A percentile compares a stretch with the other conserved stretches of the same genome.
These are phyloP conservation scores for Cistogaster globosa DNA, from an alignment of 2,888 invertebrate genomes.

Conservation along the genomic window DNA sequence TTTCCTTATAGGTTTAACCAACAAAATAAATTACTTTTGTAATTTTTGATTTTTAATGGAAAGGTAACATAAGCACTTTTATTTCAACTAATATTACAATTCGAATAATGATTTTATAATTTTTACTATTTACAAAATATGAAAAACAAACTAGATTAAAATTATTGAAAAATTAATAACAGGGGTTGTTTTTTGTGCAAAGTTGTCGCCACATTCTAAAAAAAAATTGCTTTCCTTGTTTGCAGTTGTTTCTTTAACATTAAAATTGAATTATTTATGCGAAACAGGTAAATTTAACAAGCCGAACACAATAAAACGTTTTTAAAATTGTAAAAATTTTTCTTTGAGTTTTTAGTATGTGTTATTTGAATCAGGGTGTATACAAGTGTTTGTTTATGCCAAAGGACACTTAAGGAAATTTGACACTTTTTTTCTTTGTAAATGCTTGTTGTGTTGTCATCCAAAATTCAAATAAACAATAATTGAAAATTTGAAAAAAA, in stretches of 20 bases:
- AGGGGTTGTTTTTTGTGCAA: too few species aligned
- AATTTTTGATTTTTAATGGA: too few species aligned
- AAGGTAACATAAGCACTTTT: too few species aligned
- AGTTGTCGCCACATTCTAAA: too few species aligned
- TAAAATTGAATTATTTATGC: conserved; percentile 52
- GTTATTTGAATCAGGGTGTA: neutral
- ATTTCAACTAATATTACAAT: too few species aligned
- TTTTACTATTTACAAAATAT: too few species aligned
- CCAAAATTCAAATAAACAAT: conserved; percentile 50
- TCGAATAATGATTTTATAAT: too few species aligned
- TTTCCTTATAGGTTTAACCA: too few species aligned
- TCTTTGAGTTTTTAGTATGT: conserved; percentile 4
- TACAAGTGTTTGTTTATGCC: conserved; percentile 32
- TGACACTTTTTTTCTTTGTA: conserved; percentile 47
- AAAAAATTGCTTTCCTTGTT: neutral
- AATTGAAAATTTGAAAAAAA: conserved; percentile 58
- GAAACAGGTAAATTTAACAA: conserved; percentile 55
- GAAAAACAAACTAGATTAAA: too few species aligned
- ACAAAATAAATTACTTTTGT: too few species aligned
- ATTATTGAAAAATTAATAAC: too few species aligned
- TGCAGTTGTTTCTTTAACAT: conserved; percentile 12
- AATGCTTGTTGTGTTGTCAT: conserved; percentile 28
- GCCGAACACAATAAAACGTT: neutral
- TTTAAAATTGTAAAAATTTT: conserved; percentile 43
- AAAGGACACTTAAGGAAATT: conserved; percentile 50